Evolutionary conservation across 2,888 invertebrate genomes (phyloP).

Genomic region (Polymixis lichenea): DNA sequence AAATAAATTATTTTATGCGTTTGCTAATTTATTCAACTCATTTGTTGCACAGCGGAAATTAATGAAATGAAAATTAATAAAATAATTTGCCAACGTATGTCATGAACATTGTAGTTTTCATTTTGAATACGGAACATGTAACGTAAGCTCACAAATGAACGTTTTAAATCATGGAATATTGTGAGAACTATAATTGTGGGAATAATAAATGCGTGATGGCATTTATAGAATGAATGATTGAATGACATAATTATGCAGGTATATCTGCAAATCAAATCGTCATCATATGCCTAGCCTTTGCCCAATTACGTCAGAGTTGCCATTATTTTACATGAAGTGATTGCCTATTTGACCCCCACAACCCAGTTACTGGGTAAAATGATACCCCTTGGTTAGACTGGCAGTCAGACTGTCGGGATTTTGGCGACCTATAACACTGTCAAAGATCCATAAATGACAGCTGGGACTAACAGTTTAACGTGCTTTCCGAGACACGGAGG

Average conservation of each 20-base stretch:
- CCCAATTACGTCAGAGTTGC: no score
- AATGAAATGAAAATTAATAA: slow-evolving; percentile 57
- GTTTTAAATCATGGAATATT: slow-evolving; percentile 19
- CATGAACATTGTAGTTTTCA: slow-evolving; percentile 40
- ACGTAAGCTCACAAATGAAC: slow-evolving; percentile 19
- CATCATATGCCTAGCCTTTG: no score
- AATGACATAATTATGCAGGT: not conserved
- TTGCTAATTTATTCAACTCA: slow-evolving; percentile 58
- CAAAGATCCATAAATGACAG: no score
- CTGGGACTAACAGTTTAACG: no score
- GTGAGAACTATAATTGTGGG: not conserved
- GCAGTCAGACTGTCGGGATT: no score
- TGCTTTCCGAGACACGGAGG: no score
- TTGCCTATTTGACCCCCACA: no score
- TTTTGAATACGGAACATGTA: slow-evolving; percentile 18
- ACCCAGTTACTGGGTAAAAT: no score
- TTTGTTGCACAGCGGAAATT: slow-evolving; percentile 55
- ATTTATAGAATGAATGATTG: not conserved
- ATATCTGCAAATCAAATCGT: not conserved
- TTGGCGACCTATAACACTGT: no score
- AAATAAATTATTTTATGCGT: slow-evolving; percentile 58
- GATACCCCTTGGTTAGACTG: no score
- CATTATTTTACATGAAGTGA: no score
- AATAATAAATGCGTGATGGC: not conserved
- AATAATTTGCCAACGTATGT: slow-evolving; percentile 54